Evolutionary conservation across 2,888 invertebrate species (phyloP), one percentile per base, ranked within the genome.

Genomic region (Diploptera punctata): DNA sequence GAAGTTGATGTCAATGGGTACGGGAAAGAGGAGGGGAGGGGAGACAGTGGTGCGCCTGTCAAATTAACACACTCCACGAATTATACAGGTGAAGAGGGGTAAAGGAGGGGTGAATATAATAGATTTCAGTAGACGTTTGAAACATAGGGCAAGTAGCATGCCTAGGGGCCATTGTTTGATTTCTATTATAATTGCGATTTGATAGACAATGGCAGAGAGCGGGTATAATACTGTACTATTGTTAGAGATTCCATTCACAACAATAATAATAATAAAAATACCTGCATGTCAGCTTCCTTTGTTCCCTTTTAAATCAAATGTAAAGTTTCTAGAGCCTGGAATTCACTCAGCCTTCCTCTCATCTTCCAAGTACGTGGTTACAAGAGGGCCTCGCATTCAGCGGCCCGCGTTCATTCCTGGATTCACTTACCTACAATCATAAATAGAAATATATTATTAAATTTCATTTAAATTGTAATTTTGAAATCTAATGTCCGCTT

Each of bases 161-260:
- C 65, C 47, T 57, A 57, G 69, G 26, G 38, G 57, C 57, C 65
- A 57, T 73, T 73, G 73, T 73, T 70, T 73, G 73, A 67, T 52
- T 60, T 67, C 73, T 60, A 67, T 73, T 73, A 73, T 73, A 73
- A 73, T 73, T 73, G 67, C 73, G 73, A 61, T 73, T 73, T 73
- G 70, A 73, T 73, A 70, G 73, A 70, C 70, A 73, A 73, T 73
- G 70, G 47, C n/a, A 70, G 61, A 73, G 73, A 70, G 70, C 38
- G 38, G 70, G 57, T 57, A 57, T 61, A 72, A 61, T 68, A 72
- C 65, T 24, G 26, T 24, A 57, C 57, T 57, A 57, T 57, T 57
- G 57, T 57, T 29, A 57, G 57, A 57, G 57, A 24, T 29, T 57
- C 57, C 57, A 57, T 57, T 57, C 57, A 29, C n/a, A 29, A 57